Percentiles rank a stretch among this genome's conserved stretches.
These are phyloP conservation scores for Biston betularia DNA, from an alignment of 2,888 invertebrate species.

Conservation along the genomic window DNA sequence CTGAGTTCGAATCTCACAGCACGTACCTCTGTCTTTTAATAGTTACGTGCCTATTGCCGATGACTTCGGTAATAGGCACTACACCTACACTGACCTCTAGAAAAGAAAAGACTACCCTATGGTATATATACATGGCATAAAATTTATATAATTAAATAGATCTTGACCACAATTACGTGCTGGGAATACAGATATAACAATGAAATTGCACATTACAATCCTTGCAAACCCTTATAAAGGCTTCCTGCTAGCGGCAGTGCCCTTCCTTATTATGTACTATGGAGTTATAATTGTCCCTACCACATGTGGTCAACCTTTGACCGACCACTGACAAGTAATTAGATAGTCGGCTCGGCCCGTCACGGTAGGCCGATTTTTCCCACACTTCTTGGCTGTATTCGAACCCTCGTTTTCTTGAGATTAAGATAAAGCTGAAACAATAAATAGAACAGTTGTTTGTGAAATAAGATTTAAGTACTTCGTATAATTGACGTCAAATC, in stretches of 20 bases:
- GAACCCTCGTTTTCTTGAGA: slow-evolving; percentile 59
- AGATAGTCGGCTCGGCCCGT: slow-evolving; percentile 70
- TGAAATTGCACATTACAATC: slow-evolving; percentile 55
- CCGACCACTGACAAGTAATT: slow-evolving; percentile 67
- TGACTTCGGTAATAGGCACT: no score
- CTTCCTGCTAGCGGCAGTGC: slow-evolving; percentile 40
- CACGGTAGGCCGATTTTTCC: slow-evolving; percentile 65
- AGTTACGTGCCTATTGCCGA: no score
- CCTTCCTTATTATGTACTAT: slow-evolving; percentile 56
- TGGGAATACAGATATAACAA: slow-evolving; percentile 48
- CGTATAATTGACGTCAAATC: neutral
- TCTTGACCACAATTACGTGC: slow-evolving; percentile 30
- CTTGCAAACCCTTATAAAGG: slow-evolving; percentile 49
- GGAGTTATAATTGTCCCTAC: slow-evolving; percentile 41
- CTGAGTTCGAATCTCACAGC: no score
- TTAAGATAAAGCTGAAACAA: slow-evolving; percentile 50
- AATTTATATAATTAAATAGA: slow-evolving; percentile 27
- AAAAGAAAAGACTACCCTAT: neutral
- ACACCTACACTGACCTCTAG: no score
- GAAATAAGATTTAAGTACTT: slow-evolving; percentile 19
- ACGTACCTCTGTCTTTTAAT: no score
- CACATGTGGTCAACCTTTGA: slow-evolving; percentile 62
- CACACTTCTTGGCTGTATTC: slow-evolving; percentile 59
- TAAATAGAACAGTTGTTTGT: slow-evolving; percentile 49
- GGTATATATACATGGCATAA: slow-evolving; percentile 24